Evolutionary conservation across 2,113 vertebrate genomes (phyloP).

Genomic region (Phaetusa simplex): DNA sequence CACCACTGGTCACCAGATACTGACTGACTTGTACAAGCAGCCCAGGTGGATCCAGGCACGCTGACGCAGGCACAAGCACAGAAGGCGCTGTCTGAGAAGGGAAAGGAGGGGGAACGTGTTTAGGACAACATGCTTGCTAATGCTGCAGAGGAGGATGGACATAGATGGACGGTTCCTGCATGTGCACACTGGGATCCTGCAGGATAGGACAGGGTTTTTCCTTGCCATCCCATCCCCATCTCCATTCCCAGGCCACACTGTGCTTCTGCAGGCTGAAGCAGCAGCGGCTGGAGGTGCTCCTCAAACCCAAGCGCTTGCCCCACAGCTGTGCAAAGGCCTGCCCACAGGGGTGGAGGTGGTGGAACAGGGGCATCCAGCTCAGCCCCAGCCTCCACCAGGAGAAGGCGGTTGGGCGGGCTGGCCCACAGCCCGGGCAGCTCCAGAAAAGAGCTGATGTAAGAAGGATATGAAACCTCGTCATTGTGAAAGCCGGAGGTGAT

Average conservation of each 20-base stretch:
- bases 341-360: fast-evolving
- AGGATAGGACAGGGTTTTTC: not conserved
- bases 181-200: not conserved
- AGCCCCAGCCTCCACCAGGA: not conserved
- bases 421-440: not conserved
- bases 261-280: fast-evolving
- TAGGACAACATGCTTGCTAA: fast-evolving
- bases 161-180: not conserved
- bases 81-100: not conserved
- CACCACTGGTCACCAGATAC: not conserved
- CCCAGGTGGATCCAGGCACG: not conserved
- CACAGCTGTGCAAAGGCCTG: not conserved
- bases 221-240: not conserved
- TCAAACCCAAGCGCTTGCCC: fast-evolving
- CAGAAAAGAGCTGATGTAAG: not conserved
- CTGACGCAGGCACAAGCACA: not conserved
- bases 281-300: not conserved
- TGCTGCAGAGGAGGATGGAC: not conserved
- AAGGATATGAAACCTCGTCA: not conserved
- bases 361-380: not conserved
- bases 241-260: not conserved
- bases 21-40: not conserved
- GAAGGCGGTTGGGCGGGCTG: not conserved
- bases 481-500: not conserved
- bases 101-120: not conserved